These are phyloP conservation scores for Plecotus auritus DNA, from an alignment of 2,113 vertebrate genomes.

Conservation along the genomic window DNA sequence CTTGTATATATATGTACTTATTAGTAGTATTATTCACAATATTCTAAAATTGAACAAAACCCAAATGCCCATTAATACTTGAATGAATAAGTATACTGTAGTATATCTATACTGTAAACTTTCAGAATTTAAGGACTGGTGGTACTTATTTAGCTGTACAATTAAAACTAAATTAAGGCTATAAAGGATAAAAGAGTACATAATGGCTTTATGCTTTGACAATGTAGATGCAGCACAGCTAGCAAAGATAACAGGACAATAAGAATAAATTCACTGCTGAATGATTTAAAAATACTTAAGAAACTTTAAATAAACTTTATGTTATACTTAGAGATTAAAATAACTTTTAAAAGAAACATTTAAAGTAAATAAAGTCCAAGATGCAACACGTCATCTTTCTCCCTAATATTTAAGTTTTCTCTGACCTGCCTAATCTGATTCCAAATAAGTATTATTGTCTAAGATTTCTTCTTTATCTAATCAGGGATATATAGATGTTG, in stretches of 20 bases:
- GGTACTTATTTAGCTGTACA: background rate
- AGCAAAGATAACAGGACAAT: background rate
- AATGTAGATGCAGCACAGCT: background rate
- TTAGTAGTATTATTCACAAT: background rate
- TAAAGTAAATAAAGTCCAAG: constrained; percentile 4
- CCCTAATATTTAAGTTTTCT: background rate
- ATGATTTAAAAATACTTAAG: background rate
- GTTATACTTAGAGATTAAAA: constrained; percentile 15
- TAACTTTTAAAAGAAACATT: background rate
- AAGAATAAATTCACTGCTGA: background rate
- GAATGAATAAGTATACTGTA: background rate
- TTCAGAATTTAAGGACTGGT: background rate
- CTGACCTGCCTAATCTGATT: background rate
- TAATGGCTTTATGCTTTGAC: background rate
- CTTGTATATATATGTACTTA: background rate
- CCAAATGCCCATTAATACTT: background rate
- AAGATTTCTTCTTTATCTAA: background rate
- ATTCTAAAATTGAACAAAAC: background rate
- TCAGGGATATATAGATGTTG: background rate
- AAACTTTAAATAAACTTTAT: background rate
- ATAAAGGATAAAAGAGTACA: background rate
- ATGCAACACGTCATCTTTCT: background rate
- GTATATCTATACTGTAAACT: background rate
- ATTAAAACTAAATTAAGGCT: constrained; percentile 6
- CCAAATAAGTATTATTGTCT: background rate